Base-by-base conservation (phyloP, 2,797 vertebrate species). In the Crenichthys baileyi region DNA sequence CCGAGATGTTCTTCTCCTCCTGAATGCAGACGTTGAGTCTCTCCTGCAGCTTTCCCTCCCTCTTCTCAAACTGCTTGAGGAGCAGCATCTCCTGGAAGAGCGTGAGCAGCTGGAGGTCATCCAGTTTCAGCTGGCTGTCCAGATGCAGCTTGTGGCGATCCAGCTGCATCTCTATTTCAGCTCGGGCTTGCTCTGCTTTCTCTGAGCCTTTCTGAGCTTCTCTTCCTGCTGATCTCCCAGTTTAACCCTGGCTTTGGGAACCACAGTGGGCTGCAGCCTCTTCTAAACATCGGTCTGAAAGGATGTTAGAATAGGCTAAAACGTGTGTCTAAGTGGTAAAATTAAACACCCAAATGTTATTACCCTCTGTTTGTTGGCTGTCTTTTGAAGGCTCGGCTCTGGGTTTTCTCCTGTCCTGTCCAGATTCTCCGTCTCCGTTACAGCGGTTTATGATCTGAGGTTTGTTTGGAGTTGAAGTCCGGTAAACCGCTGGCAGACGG, bases 51-150 rank as follows among this genome's bases (percentile, higher is more conserved):
- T 85, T 79, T 31, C 94, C 91, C 90, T 99, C 97, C 20, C 93
- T 96, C 87, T 94, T 91, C 84, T 97, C 96, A 75, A 96, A 96
- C 75, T 97, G 96, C 83, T 96, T 95, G 78, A 98, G 94, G 63
- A 99, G 92, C 81, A 96, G 94, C 79, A 97, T 93, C 94, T 99
- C 98, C 90, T 98, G 96, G 84, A 95, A 96, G 77, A 97, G 93
- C 36, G 36, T 36, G 36, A 36, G 36, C 36, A 36, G 36, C 2
- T 65, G 89, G 58, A 98, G 93, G 79, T 97, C 97, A n/a, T 95
- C 95, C 79, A 91, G 87, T 91, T 99, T 98, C 94, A 99, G 94
- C 84, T 94, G 87, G 53, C 91, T 86, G 70, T 99, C 97, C 90
- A 97, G 88, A 55, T 85, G 88, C 82, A 96, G 80, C 83, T 98